Evolutionary conservation across 2,113 vertebrate species (phyloP), one percentile per base, ranked within the genome.

Genomic region (Phoenicopterus ruber): DNA sequence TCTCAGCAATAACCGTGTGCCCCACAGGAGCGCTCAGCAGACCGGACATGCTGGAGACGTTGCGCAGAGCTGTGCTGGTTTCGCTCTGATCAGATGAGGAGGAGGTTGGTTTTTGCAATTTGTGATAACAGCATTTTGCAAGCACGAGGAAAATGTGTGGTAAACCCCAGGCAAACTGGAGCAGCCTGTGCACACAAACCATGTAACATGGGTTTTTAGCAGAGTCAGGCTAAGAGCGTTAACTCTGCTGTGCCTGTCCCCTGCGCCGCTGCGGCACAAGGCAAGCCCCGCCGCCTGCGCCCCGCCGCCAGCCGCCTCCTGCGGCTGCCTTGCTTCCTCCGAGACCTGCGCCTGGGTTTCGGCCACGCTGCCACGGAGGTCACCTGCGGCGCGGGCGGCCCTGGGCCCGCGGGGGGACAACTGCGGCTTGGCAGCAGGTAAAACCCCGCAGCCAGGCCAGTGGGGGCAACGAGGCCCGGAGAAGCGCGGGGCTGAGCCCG

Each of bases 361-460:
- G 7, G 85, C 58, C 11, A 5, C 2, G 67, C 57, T 38, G 44
- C 77, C 46, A 3, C 1, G 4, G 72, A 54, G 42, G 18, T 44
- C 46, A n/a, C 26, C 40, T 6, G 26, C 0, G 4, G 13, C 9
- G 55, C 1, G 3, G 32, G 50, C 18, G n/a, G 46, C 40, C 55
- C 12, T 0, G 0, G 32, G 13, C 22, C 71, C 24, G 6, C 0
- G 0, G 49, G 49, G 34, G 2, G 82, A 52, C 0, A 2, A 26
- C 94, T 73, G 32, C 0, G 1, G 22, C 20, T 40, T 3, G 1
- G 29, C 44, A 21, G 70, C 0, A 4, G 74, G 40, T 36, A 36
- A 38, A 91, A 47, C 17, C 44, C 62, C 3, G 1, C 57, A 17
- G 90, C 31, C 87, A n/a, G 72, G n/a, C 55, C 84, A 65, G 58